Evolutionary conservation across 2,113 vertebrate species (phyloP).

Genomic region (Chaetorhynchus papuensis): DNA sequence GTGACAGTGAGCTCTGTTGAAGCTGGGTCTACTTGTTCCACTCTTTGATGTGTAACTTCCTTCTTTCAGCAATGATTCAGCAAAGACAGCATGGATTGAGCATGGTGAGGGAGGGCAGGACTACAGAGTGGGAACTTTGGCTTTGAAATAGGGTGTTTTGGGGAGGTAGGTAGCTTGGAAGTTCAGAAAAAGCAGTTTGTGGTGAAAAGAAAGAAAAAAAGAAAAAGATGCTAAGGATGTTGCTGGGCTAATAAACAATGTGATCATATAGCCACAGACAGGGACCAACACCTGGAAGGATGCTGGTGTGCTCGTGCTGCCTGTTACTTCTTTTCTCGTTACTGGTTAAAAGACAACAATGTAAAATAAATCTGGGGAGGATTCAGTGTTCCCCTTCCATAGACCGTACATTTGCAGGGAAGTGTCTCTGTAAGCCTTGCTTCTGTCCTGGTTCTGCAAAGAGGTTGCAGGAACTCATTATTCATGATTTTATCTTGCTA

Average conservation of each 20-base stretch:
- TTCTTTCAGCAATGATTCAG: not conserved
- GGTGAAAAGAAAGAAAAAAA: not conserved
- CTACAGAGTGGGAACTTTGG: not conserved
- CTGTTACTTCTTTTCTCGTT: not conserved
- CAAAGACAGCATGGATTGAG: not conserved
- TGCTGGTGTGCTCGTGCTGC: not conserved
- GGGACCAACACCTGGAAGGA: not conserved
- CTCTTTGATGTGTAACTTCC: not conserved
- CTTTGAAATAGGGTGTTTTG: not conserved
- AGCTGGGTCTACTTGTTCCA: not conserved
- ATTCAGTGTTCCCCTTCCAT: not conserved
- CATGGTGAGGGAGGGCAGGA: not conserved
- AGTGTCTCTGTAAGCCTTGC: not conserved
- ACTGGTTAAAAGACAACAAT: not conserved
- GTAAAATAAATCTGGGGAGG: not conserved
- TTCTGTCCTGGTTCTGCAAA: constrained; percentile 26
- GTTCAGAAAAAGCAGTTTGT: not conserved
- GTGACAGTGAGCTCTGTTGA: not conserved
- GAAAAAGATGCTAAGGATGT: not conserved
- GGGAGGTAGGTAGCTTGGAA: not conserved
- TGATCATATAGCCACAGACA: not conserved
- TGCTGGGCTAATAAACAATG: not conserved
- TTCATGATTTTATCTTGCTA: constrained; percentile 59
- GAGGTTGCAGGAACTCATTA: constrained; percentile 55
- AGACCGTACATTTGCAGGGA: not conserved